Evolutionary conservation across 1,140 invertebrate genomes (phyloP).

Genomic region (Acarapis woodi): DNA sequence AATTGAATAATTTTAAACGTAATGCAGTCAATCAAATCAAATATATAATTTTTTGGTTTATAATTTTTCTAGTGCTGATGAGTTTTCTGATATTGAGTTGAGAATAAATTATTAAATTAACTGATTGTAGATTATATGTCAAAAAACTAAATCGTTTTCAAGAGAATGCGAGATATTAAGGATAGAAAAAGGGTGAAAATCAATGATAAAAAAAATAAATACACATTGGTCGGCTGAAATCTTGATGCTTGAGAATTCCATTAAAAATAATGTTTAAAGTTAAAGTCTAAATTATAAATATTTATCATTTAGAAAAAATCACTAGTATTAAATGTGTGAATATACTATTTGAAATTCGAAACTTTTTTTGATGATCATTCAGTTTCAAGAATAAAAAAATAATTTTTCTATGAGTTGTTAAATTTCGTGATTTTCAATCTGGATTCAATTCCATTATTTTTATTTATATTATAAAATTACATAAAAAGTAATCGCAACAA

Average conservation of each 20-base stretch:
- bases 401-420: too few species aligned
- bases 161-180: too few species aligned
- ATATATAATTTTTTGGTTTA: not conserved
- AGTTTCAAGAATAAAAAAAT: too few species aligned
- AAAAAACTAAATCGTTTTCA: too few species aligned
- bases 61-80: not conserved
- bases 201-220: not conserved
- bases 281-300: not conserved
- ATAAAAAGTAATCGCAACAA: not conserved
- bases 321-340: too few species aligned
- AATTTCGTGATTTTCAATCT: not conserved
- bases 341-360: too few species aligned
- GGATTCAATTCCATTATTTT: not conserved
- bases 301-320: too few species aligned
- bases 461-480: conserved; percentile 1
- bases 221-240: not conserved
- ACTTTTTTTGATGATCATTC: too few species aligned
- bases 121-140: not conserved
- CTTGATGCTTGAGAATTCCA: not conserved
- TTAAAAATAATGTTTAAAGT: not conserved
- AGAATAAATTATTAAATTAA: not conserved
- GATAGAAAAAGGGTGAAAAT: too few species aligned
- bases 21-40: not conserved
- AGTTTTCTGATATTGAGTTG: not conserved
- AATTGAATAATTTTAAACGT: not conserved